These are phyloP conservation scores for Pseudochromis fuscus DNA, from an alignment of 2,797 vertebrate genomes.

Conservation along the genomic window DNA sequence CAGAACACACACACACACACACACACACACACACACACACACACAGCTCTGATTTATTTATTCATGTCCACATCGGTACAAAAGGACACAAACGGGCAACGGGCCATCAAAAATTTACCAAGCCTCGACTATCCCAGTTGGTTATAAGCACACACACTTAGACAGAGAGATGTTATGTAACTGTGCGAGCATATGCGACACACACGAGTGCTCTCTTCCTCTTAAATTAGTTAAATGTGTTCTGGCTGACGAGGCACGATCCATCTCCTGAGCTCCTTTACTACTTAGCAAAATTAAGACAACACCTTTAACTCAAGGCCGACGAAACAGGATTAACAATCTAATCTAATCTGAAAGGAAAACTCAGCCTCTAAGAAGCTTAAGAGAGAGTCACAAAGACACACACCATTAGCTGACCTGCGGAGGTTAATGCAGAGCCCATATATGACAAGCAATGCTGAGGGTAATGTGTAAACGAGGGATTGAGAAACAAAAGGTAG, in stretches of 20 bases:
- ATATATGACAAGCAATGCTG: constrained; percentile 1
- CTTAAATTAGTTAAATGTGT: constrained; percentile 57
- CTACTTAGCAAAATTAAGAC: constrained; percentile 67
- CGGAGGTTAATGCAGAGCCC: constrained; percentile 52
- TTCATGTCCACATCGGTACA: constrained; percentile 45
- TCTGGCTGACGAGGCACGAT: constrained; percentile 23
- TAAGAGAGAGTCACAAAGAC: constrained; percentile 39
- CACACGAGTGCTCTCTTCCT: constrained; percentile 23
- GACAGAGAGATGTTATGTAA: constrained; percentile 45
- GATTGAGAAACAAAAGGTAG: constrained; percentile 1
- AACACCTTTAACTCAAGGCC: constrained; percentile 56
- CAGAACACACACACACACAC: constrained; percentile 33
- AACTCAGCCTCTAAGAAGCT: constrained; percentile 61
- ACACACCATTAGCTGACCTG: constrained; percentile 48
- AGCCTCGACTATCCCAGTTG: constrained; percentile 41
- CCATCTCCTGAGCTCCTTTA: constrained; percentile 35
- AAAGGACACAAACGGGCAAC: constrained; percentile 34
- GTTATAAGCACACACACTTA: constrained; percentile 32
- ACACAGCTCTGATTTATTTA: constrained; percentile 54
- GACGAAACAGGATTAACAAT: constrained; percentile 66
- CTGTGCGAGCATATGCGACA: constrained; percentile 41
- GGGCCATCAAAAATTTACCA: constrained; percentile 57
- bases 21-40: constrained; percentile 36
- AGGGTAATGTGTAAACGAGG: constrained; percentile 26
- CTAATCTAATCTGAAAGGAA: constrained; percentile 70